Evolutionary conservation across 2,797 vertebrate genomes (phyloP), one percentile per base, ranked within the genome.

Genomic region (Aeoliscus strigatus): DNA sequence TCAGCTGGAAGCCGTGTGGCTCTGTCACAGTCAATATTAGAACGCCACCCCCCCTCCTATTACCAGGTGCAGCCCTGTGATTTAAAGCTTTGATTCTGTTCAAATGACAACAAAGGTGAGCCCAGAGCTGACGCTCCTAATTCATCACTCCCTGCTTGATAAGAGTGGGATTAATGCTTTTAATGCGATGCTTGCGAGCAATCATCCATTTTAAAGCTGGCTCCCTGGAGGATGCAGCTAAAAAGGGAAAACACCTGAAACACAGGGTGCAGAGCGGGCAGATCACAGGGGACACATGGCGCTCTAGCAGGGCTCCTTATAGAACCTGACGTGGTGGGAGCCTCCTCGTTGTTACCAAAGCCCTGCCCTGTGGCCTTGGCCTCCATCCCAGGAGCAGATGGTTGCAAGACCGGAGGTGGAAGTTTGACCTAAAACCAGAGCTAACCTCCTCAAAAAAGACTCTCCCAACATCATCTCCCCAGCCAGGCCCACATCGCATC

Each of bases 71-170:
- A 81, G 66, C 70, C 73, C 75, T 79, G 80, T 87, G 87, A 88
- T 90, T 88, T 86, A 88, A 88, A 79, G 84, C 86, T 86, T 87
- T 88, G 85, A 86, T 86, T 88, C 79, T 86, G 85, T 86, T 88
- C 83, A 86, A 83, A 85, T 86, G 86, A 86, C 83, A 87, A 87
- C 86, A 85, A 85, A 87, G 83, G 84, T 85, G 80, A 85, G 86
- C 72, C 82, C 73, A 70, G 73, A 80, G 79, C 77, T 77, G 83
- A 84, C 80, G 77, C 77, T 80, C 77, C 74, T 82, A 74, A 88
- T 89, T 86, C 82, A 86, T 88, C 83, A 88, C 79, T 81, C 81
- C 68, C 81, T 74, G 79, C 79, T 81, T 84, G 82, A 88, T 87
- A 88, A 88, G 84, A 87, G 79, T 39, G 45, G 85, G 85, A 88